Evolutionary conservation across 2,113 vertebrate species (phyloP).

Genomic region (Odocoileus virginianus): DNA sequence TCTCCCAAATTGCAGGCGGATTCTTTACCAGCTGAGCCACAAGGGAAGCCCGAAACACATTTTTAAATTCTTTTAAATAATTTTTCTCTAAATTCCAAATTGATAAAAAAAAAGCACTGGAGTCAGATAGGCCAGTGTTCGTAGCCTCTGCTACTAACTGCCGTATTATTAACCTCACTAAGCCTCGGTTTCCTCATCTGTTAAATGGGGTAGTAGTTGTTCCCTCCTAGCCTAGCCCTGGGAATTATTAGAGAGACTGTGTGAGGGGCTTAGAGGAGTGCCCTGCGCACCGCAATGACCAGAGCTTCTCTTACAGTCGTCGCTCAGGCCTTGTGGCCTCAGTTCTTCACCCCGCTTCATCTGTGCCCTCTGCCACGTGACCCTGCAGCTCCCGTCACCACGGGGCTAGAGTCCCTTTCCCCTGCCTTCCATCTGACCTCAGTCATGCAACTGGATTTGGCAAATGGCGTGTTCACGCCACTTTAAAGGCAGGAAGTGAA

Average conservation of each 20-base stretch:
- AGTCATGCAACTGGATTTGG: neutral
- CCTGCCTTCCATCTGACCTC: neutral
- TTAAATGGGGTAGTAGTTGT: neutral
- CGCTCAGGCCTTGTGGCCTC: fast-evolving
- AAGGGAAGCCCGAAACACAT: neutral
- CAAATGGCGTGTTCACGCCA: neutral
- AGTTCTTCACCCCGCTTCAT: fast-evolving
- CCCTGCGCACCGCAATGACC: fast-evolving
- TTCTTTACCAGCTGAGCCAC: neutral
- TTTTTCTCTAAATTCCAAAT: constrained; percentile 14
- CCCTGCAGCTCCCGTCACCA: neutral
- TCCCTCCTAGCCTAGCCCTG: neutral
- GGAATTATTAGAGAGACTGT: neutral
- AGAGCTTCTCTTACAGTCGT: neutral
- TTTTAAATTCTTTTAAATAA: neutral
- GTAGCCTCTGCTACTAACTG: neutral
- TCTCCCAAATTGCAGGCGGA: fast-evolving
- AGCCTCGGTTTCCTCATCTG: neutral
- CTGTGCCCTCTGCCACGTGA: neutral
- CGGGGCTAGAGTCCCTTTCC: neutral
- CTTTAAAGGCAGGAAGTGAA: neutral
- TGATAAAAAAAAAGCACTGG: neutral
- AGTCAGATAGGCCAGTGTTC: neutral
- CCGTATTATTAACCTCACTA: neutral
- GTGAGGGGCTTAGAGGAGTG: neutral